Percentiles rank a stretch among this genome's conserved stretches.
Conservation (phyloP, 2,113 vertebrate species). For the Hemibagrus wyckioides region DNA sequence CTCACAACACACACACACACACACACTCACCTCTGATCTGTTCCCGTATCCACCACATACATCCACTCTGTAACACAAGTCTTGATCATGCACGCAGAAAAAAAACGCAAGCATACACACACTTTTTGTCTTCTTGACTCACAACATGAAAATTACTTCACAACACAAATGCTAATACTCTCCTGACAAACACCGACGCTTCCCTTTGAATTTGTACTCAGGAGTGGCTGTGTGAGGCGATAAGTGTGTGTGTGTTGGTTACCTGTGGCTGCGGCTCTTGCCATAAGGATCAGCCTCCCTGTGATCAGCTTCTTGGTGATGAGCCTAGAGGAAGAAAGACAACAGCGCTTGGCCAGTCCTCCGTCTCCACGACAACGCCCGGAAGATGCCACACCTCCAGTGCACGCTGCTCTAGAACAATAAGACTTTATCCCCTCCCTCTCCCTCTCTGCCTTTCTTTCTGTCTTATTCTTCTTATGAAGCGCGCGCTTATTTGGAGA, state of each 20-base stretch:
- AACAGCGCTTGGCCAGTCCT: constrained; percentile 51
- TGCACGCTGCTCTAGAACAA: constrained; percentile 56
- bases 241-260: constrained; percentile 39
- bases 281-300: constrained; percentile 56
- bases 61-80: not conserved
- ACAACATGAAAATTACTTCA: constrained; percentile 7
- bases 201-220: not conserved
- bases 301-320: constrained; percentile 53
- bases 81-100: not conserved
- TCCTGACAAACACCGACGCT: not conserved
- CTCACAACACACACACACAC: constrained; percentile 50
- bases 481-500: constrained; percentile 45
- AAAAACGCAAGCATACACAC: constrained; percentile 15
- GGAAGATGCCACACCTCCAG: constrained; percentile 60
- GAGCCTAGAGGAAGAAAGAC: constrained; percentile 50
- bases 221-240: not conserved
- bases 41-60: constrained; percentile 37
- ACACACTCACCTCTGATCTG: constrained; percentile 44
- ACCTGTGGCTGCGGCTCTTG: constrained; percentile 61
- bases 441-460: constrained; percentile 25
- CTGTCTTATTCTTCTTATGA: constrained; percentile 29
- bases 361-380: constrained; percentile 62
- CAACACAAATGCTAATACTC: not conserved
- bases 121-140: constrained; percentile 22
- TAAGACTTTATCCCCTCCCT: constrained; percentile 58